Base-by-base conservation (phyloP, 2,888 invertebrate species). In the Cephus sareptanus region DNA sequence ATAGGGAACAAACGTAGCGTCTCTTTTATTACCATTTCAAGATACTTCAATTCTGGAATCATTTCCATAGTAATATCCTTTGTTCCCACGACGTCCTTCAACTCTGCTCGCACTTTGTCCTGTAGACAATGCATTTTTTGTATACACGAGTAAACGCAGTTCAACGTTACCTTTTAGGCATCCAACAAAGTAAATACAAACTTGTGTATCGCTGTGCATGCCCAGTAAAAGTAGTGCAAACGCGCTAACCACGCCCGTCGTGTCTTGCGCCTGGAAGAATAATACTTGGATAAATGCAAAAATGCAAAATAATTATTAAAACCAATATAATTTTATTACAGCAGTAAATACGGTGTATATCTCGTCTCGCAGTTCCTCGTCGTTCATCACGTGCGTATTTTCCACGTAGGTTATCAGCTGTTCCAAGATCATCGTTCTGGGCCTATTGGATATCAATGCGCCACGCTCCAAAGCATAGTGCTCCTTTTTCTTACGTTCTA, bases 341-440 rank as follows among this genome's bases (percentile, higher is more conserved):
- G 86, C 86, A 4, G 83, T 83, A 69, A 84, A 85, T 9, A 86
- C 0, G 1, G 86, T 85, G 75, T 84, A 85, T n/a, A 81, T 80
- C 79, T 86, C 82, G 73, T 85, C 83, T 77, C 80, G 82, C 4
- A 86, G 75, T 56, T 85, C 80, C 15, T 74, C 76, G 23, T 84
- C 79, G 11, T 68, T 75, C 78, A 86, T 76, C 69, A 80, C 33
- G 76, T 82, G 75, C 13, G 56, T 79, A 4, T 37, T 76, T 15
- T 81, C 77, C 13, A 83, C 80, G 11, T 80, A 74, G 9, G 77
- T 74, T 11, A 86, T 75, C 31, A 85, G 75, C 75, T 80, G 84
- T n/a, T 84, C 81, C 31, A 82, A 79, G 12, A 82, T 71, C 81
- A 77, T 84, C 69, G 75, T 79, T 9, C 81, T 79, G 15, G 84